Base-by-base conservation (phyloP, 2,797 vertebrate genomes). In the Anguilla anguilla region DNA sequence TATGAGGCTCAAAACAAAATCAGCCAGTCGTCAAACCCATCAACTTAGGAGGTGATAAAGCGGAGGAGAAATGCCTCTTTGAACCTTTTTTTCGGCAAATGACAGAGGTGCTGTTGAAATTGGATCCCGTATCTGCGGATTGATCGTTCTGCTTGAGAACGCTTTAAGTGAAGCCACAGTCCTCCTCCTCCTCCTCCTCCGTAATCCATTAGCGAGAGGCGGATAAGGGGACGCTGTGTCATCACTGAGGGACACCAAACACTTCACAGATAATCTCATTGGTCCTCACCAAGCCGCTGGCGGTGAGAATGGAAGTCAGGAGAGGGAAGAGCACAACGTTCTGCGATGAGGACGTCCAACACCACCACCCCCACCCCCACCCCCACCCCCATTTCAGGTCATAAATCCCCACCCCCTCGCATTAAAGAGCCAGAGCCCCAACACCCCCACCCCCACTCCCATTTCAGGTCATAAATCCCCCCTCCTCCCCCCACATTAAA, bases 81-180 rank as follows among this genome's bases (percentile, higher is more conserved):
- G 39, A 31, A 17, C 17, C 43, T 81, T 46, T 51, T 35, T 35
- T 79, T 79, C 74, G 43, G 74, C 74, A 43, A 51, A 46, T 43
- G 22, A 67, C 39, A 17, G 51, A 57, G 83, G 17, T 84, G 15
- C 31, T 53, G 28, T 84, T 61, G 83, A 84, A 84, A 84, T 84
- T 84, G 83, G 57, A 64, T 64, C 17, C 84, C 15, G 31, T 61
- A 85, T 61, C 84, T 59, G n/a, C 43, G 55, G 84, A 61, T 43
- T 85, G 84, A 85, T 85, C 31, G 39, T 64, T 85, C 35, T 22
- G 5, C 53, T 61, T 39, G 46, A 83, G 82, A 83, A 83, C 28
- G 10, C 49, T 83, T 83, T 83, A 83, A 35, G 82, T 15, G 51
- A 55, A 19, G 82, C 22, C 77, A 49, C 22, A 25, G 77, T 25